Evolutionary conservation across 2,888 invertebrate genomes (phyloP).

Genomic region (Plagodis pulveraria): DNA sequence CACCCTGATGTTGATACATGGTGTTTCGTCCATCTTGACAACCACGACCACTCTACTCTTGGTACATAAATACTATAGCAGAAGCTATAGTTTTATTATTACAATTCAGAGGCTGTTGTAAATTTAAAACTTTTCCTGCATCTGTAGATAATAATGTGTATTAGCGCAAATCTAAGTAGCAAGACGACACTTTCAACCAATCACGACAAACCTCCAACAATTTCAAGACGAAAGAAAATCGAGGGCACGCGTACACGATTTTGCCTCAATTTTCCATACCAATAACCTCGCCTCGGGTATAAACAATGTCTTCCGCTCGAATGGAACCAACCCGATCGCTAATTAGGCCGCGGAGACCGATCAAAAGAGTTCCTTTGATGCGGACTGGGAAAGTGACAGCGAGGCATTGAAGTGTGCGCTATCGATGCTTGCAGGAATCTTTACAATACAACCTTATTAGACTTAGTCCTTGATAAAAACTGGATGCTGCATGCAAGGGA

Average conservation of each 20-base stretch:
- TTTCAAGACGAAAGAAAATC: slow-evolving; percentile 33
- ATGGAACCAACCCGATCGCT: slow-evolving; percentile 70
- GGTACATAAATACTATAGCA: no score
- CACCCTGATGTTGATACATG: no score
- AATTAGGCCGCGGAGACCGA: slow-evolving; percentile 79
- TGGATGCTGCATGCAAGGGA: no score
- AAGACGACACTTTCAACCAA: not conserved
- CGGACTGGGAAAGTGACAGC: slow-evolving; percentile 75
- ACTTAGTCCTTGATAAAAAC: not conserved
- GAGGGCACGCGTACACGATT: slow-evolving; percentile 59
- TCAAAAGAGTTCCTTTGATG: slow-evolving; percentile 78
- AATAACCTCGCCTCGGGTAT: slow-evolving; percentile 68
- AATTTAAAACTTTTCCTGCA: no score
- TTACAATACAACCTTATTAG: slow-evolving; percentile 4
- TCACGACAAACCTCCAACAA: slow-evolving; percentile 7
- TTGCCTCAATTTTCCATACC: slow-evolving; percentile 81
- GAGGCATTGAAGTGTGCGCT: slow-evolving; percentile 52
- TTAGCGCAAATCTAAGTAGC: no score
- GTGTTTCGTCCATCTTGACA: no score
- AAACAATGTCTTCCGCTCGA: slow-evolving; percentile 81
- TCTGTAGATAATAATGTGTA: no score
- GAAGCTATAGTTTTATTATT: no score
- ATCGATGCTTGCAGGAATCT: slow-evolving; percentile 44
- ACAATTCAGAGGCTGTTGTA: no score
- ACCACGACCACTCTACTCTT: no score